Evolutionary conservation across 2,888 invertebrate species (phyloP).

Genomic region (Drosophila limbata): DNA sequence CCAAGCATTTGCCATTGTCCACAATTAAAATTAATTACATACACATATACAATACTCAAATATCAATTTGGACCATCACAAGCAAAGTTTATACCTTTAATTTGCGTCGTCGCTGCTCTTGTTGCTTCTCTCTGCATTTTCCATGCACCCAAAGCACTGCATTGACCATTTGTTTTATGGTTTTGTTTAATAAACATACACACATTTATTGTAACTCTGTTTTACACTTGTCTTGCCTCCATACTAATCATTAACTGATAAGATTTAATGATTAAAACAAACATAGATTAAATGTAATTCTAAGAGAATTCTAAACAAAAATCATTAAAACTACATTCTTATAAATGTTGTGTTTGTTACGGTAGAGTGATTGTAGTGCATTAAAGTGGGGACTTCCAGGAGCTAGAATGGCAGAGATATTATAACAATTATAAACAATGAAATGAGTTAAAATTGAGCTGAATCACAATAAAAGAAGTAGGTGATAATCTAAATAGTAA

Average conservation of each 20-base stretch:
- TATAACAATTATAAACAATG: neutral
- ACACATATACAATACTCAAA: slow-evolving; percentile 15
- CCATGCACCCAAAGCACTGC: slow-evolving; percentile 43
- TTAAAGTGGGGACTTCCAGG: neutral
- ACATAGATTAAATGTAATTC: neutral
- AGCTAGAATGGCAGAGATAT: neutral
- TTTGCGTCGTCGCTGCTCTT: slow-evolving; percentile 28
- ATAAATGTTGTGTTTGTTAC: slow-evolving; percentile 15
- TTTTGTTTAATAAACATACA: slow-evolving; percentile 15
- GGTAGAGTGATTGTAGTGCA: neutral
- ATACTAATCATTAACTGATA: slow-evolving; percentile 40
- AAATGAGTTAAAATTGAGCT: neutral
- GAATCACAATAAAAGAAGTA: neutral
- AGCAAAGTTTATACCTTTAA: slow-evolving; percentile 22
- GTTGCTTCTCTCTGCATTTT: slow-evolving; percentile 49
- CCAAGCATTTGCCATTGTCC: slow-evolving; percentile 52
- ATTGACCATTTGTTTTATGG: slow-evolving; percentile 35
- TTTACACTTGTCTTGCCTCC: slow-evolving; percentile 42
- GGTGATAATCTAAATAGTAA: no score
- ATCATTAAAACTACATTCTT: neutral
- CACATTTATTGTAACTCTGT: slow-evolving; percentile 39
- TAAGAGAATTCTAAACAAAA: slow-evolving; percentile 1
- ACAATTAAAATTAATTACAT: slow-evolving; percentile 43
- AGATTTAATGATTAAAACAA: neutral
- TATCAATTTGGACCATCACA: slow-evolving; percentile 22